Evolutionary conservation across 2,888 invertebrate species (phyloP).

Genomic region (Melanostoma scalare): DNA sequence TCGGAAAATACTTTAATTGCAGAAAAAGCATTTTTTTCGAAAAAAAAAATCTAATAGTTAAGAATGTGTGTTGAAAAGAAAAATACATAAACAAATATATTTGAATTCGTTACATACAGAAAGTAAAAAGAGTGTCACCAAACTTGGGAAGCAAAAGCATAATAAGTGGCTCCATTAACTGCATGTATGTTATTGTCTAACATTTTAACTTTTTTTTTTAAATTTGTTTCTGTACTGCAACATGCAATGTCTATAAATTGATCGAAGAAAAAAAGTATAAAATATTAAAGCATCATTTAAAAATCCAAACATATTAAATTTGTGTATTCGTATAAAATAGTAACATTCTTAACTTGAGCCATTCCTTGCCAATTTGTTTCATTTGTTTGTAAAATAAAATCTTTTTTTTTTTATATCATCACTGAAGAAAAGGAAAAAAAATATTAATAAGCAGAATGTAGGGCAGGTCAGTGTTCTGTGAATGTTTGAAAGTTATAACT

Average conservation of each 20-base stretch:
- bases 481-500: no score
- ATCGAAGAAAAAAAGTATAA: slow-evolving; percentile 8
- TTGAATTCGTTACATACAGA: slow-evolving; percentile 40
- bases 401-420: slow-evolving; percentile 17
- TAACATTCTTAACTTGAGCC: slow-evolving; percentile 75
- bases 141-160: slow-evolving; percentile 45
- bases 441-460: not conserved
- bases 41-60: slow-evolving; percentile 32
- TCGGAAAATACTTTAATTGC: slow-evolving; percentile 46
- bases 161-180: slow-evolving; percentile 65
- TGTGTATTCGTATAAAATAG: slow-evolving; percentile 71
- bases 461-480: not conserved
- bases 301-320: slow-evolving; percentile 51
- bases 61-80: slow-evolving; percentile 40
- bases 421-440: not conserved
- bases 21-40: slow-evolving; percentile 21
- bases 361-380: slow-evolving; percentile 75
- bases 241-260: not conserved
- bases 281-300: slow-evolving; percentile 26
- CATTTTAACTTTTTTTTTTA: slow-evolving; percentile 20
- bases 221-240: slow-evolving; percentile 32
- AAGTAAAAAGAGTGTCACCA: slow-evolving; percentile 52
- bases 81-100: slow-evolving; percentile 29
- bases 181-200: slow-evolving; percentile 26
- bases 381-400: slow-evolving; percentile 32